Conservation (phyloP, 2,888 invertebrate genomes). For the Dioctria linearis region DNA sequence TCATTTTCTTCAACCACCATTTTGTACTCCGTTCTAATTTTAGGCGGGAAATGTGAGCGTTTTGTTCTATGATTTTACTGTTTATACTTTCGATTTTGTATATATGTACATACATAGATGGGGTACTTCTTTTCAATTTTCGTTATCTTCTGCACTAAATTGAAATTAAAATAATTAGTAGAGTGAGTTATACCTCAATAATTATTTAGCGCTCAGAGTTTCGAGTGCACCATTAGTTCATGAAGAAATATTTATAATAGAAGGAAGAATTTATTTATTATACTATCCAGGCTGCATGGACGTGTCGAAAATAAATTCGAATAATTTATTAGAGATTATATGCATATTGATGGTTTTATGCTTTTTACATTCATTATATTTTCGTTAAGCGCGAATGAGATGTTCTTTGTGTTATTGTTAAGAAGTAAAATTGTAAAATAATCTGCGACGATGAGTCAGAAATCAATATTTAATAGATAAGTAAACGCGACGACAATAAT, state of each 20-base stretch:
- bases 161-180: neutral
- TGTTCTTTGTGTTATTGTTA: no score
- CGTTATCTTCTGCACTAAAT: neutral
- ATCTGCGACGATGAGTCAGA: no score
- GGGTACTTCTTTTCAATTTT: conserved; percentile 9
- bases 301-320: neutral
- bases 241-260: no score
- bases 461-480: no score
- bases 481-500: no score
- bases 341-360: no score
- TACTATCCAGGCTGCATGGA: neutral
- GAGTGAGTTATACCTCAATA: conserved; percentile 27
- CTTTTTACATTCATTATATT: no score
- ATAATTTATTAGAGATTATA: no score
- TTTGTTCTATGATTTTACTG: neutral
- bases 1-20: neutral
- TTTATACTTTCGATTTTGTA: conserved; percentile 1
- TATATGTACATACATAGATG: neutral
- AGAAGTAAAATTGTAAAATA: no score
- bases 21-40: neutral
- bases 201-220: conserved; percentile 2
- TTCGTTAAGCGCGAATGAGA: no score
- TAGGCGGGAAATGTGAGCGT: neutral
- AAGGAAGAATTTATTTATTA: no score
- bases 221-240: conserved; percentile 15